These are phyloP conservation scores for Stomatorhinus walkeri DNA, from an alignment of 2,797 vertebrate genomes.

Conservation along the genomic window DNA sequence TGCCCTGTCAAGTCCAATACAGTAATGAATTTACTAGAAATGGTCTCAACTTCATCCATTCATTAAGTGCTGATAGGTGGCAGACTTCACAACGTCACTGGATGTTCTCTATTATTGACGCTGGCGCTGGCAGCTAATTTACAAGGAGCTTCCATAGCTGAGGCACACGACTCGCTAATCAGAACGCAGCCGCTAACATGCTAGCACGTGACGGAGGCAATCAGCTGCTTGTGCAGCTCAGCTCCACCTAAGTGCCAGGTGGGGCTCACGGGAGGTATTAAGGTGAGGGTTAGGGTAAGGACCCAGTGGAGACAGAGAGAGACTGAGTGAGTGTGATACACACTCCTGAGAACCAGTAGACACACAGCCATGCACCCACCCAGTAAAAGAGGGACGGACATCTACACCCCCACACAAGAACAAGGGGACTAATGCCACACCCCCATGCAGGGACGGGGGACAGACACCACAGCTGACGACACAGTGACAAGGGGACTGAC, in stretches of 20 bases:
- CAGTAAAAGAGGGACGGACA: not conserved
- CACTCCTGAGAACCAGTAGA: not conserved
- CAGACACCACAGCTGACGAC: not conserved
- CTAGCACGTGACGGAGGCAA: slow-evolving; percentile 27
- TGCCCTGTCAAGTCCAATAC: slow-evolving; percentile 69
- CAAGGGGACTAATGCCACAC: not conserved
- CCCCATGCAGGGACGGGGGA: not conserved
- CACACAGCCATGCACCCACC: not conserved
- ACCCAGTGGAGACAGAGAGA: not conserved
- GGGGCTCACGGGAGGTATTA: not conserved
- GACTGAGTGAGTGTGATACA: not conserved
- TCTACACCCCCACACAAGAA: not conserved
- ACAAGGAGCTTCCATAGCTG: slow-evolving; percentile 40
- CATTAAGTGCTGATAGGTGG: slow-evolving; percentile 74
- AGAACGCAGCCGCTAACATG: slow-evolving; percentile 44
- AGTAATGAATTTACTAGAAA: slow-evolving; percentile 76
- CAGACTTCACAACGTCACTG: slow-evolving; percentile 70
- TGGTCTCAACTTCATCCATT: slow-evolving; percentile 70
- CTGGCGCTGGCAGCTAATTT: slow-evolving; percentile 51
- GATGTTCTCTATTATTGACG: slow-evolving; percentile 59
- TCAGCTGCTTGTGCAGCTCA: slow-evolving; percentile 15
- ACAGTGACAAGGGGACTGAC: not conserved
- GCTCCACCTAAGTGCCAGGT: not conserved
- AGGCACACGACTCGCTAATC: slow-evolving; percentile 41
- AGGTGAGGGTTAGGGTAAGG: not conserved